Evolutionary conservation across 2,797 vertebrate species (phyloP), one percentile per base, ranked within the genome.

Genomic region (Echiichthys vipera): DNA sequence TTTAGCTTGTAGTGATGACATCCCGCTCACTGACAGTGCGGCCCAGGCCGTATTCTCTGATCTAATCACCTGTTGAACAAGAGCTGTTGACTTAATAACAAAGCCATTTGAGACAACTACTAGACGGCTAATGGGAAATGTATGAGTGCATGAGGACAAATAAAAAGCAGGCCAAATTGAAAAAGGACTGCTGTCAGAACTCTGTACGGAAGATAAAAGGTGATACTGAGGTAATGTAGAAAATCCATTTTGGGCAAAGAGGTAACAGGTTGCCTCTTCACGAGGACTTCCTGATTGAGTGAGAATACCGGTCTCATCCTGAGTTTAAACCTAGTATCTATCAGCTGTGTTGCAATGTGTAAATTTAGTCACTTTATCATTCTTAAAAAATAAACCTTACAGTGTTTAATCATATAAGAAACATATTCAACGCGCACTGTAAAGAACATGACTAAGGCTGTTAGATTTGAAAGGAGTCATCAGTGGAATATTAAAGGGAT

Each of bases 31-130:
- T 65, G 83, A 67, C 81, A 69, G 72, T 2, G 72, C 56, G 22
- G 79, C 65, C 58, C 55, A 12, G 71, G 68, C 81, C 84, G 62
- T 74, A 72, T 67, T 78, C 81, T 91, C 85, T 85, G 84, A 87
- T 87, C 81, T 79, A 86, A 89, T 91, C 89, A 87, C 85, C 74
- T 74, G 73, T 81, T 78, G 68, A 83, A 87, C 80, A 83, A 88
- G 83, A 84, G 84, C 84, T 84, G 83, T 84, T 88, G 86, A 86
- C 79, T 87, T 84, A 72, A 83, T 86, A 84, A 88, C 74, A 71
- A 68, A 81, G 77, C 70, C 74, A 63, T 80, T 58, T 47, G 68
- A 81, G 83, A 81, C 72, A 25, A 66, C 59, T 81, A 65, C 73
- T 62, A 58, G 42, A 69, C 63, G 45, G 65, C 72, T 80, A 74